phyloP scores from a whole-genome alignment of 2,113 vertebrate species.

The Callaeas wilsoni region DNA sequence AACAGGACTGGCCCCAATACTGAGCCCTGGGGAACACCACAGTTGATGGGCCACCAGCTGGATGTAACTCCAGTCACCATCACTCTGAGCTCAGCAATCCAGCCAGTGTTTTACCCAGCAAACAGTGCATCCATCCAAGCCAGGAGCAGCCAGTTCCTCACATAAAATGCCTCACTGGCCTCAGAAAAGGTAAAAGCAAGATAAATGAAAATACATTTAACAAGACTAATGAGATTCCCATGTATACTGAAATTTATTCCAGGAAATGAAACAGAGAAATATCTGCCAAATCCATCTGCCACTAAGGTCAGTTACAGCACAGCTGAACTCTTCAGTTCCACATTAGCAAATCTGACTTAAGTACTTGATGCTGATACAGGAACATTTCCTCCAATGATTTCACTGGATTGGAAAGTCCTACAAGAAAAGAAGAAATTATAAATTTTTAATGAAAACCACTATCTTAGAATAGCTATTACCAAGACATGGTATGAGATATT shows the following conservation, averaged over 20 bases:
- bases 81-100: not conserved
- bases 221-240: not conserved
- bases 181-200: not conserved
- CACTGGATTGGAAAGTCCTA: not conserved
- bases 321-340: not conserved
- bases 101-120: not conserved
- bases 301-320: not conserved
- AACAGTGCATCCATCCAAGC: not conserved
- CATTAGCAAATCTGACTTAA: not conserved
- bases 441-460: not conserved
- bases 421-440: not conserved
- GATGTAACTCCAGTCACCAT: not conserved
- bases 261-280: not conserved
- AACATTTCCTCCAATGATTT: not conserved
- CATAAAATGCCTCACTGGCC: not conserved
- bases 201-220: not conserved
- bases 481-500: rapidly evolving
- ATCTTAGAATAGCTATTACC: not conserved
- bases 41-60: not conserved
- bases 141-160: not conserved
- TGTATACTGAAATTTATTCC: not conserved
- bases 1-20: not conserved
- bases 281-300: not conserved
- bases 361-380: not conserved
- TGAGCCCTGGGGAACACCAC: not conserved